Conservation (phyloP, 2,888 invertebrate genomes). For the Heliconius aoede region DNA sequence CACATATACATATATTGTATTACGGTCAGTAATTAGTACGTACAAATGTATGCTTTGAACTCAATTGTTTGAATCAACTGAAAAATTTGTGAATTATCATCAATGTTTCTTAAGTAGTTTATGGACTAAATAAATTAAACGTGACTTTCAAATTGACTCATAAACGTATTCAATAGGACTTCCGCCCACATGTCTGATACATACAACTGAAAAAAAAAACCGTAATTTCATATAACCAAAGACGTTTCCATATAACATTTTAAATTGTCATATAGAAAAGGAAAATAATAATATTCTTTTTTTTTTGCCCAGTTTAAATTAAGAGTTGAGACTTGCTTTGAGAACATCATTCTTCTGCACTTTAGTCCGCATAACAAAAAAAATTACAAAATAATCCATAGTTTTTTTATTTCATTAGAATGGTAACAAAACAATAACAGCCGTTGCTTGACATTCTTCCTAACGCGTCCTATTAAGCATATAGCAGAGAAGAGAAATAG, state of each 20-base stretch:
- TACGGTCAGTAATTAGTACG: slow-evolving; percentile 7
- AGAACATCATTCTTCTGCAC: too few species aligned
- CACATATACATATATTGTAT: too few species aligned
- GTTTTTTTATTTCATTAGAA: too few species aligned
- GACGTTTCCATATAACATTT: too few species aligned
- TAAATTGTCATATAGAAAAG: neutral
- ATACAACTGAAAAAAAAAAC: neutral
- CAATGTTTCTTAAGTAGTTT: slow-evolving; percentile 6
- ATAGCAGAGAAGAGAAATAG: too few species aligned
- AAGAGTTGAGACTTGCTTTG: too few species aligned
- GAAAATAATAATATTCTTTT: neutral
- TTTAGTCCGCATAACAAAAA: too few species aligned
- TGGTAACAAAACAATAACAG: neutral
- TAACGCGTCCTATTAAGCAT: too few species aligned
- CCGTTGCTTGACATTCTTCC: too few species aligned
- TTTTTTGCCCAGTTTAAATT: too few species aligned
- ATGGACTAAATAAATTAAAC: slow-evolving; percentile 30
- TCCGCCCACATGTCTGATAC: slow-evolving; percentile 48
- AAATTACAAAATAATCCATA: too few species aligned
- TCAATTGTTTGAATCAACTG: slow-evolving; percentile 7
- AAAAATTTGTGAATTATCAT: slow-evolving; percentile 16
- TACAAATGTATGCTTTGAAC: neutral
- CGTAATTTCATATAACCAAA: neutral
- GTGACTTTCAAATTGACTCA: slow-evolving; percentile 42
- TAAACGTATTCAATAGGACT: slow-evolving; percentile 47